These are phyloP conservation scores for Geopemphigus sp. DNA, from an alignment of 1,140 invertebrate genomes.

Conservation along the genomic window DNA sequence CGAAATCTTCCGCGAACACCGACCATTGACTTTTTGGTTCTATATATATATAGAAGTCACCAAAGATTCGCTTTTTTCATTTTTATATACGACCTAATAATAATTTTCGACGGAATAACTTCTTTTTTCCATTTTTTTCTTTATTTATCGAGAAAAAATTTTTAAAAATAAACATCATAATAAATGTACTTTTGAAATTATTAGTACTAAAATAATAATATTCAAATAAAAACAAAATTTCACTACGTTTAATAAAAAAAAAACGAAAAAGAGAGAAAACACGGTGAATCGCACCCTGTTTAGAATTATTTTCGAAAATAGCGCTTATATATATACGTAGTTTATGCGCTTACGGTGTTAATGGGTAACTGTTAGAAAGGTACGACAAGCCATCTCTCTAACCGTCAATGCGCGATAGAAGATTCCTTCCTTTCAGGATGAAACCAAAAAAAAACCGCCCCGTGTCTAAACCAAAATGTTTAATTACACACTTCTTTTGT, in stretches of 20 bases:
- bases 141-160: not conserved
- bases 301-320: slow-evolving; percentile 25
- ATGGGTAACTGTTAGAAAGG: slow-evolving; percentile 2
- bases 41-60: not conserved
- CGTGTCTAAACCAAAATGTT: slow-evolving; percentile 32
- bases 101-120: not conserved
- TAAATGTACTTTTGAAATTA: slow-evolving; percentile 30
- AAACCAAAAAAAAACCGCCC: not conserved
- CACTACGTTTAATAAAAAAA: not conserved
- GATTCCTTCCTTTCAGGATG: not conserved
- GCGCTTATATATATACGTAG: not conserved
- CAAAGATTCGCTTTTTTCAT: not conserved
- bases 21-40: not conserved
- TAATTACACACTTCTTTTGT: slow-evolving; percentile 45
- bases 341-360: slow-evolving; percentile 23
- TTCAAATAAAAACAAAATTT: not conserved
- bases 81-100: not conserved
- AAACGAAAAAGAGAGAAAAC: too few relatives aligned
- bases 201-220: slow-evolving; percentile 10
- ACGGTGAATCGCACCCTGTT: not conserved
- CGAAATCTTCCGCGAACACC: not conserved
- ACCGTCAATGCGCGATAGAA: slow-evolving; percentile 24
- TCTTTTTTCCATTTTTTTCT: not conserved
- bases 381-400: slow-evolving; percentile 8
- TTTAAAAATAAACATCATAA: slow-evolving; percentile 8